Conservation (phyloP, 2,888 invertebrate species). For the Loripinus fragilis region DNA sequence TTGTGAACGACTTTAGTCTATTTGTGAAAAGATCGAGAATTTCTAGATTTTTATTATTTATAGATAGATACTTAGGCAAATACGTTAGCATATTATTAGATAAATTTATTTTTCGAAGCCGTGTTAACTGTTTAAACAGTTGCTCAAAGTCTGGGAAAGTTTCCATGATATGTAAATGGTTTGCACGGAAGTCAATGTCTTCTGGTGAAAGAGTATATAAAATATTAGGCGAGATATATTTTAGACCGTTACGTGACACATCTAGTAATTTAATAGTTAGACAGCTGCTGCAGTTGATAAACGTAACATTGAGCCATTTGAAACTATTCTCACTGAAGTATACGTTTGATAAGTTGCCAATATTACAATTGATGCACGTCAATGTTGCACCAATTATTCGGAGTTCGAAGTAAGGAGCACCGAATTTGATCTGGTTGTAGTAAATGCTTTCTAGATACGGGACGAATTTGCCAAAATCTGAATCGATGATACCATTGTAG, state of each 20-base stretch:
- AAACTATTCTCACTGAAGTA: background rate
- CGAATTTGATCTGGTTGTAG: background rate
- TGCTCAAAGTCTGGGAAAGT: background rate
- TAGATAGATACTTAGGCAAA: background rate
- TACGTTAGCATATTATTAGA: background rate
- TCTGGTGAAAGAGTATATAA: background rate
- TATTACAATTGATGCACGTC: background rate
- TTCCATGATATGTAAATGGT: background rate
- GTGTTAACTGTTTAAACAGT: background rate
- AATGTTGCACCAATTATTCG: background rate
- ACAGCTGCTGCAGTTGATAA: background rate
- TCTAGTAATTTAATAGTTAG: background rate
- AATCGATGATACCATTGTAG: background rate
- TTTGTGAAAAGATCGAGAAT: background rate
- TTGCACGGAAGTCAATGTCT: background rate
- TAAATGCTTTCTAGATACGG: background rate
- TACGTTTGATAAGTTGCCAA: background rate
- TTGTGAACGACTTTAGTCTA: background rate
- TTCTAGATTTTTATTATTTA: background rate
- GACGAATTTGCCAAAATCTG: background rate
- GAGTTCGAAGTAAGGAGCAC: background rate
- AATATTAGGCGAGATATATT: background rate
- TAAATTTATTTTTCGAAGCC: background rate
- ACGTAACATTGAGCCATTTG: background rate
- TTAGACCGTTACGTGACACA: background rate